Percentiles rank a stretch among this genome's conserved stretches.
Evolutionary conservation across 2,797 vertebrate genomes (phyloP).

Genomic region (Melanitta fusca): DNA sequence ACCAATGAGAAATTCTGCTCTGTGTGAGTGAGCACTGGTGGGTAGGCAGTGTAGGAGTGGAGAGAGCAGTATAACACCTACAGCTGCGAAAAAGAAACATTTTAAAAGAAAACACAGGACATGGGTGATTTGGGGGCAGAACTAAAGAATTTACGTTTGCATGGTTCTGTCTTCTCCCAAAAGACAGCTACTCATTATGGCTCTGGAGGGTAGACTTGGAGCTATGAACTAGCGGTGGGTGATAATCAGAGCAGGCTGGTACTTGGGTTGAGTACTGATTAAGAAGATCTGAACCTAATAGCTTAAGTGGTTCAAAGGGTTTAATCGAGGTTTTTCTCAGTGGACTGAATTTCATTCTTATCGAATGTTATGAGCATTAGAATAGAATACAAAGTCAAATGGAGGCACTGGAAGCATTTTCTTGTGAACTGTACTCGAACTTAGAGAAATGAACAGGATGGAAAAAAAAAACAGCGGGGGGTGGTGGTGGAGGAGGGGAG

Average conservation of each 20-base stretch:
- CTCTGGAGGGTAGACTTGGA: background rate
- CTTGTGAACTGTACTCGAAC: background rate
- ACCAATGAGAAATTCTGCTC: background rate
- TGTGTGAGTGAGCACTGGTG: accelerated
- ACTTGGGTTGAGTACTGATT: background rate
- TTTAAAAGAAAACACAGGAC: background rate
- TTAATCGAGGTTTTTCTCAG: background rate
- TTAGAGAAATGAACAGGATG: background rate
- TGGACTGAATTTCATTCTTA: background rate
- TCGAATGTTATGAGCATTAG: background rate
- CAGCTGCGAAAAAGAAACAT: accelerated
- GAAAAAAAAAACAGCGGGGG: background rate
- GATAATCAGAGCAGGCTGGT: background rate
- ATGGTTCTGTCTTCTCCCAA: background rate
- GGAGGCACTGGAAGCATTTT: background rate
- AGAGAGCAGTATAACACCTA: background rate
- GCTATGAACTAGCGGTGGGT: background rate
- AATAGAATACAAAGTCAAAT: background rate
- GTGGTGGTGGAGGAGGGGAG: no score
- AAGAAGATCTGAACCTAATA: background rate
- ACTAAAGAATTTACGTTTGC: background rate
- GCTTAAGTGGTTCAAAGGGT: background rate
- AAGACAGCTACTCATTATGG: accelerated
- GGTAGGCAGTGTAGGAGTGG: accelerated
- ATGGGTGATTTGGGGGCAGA: background rate